These are phyloP conservation scores for Elanus axillaris DNA, from an alignment of 2,113 vertebrate genomes.

Conservation along the genomic window DNA sequence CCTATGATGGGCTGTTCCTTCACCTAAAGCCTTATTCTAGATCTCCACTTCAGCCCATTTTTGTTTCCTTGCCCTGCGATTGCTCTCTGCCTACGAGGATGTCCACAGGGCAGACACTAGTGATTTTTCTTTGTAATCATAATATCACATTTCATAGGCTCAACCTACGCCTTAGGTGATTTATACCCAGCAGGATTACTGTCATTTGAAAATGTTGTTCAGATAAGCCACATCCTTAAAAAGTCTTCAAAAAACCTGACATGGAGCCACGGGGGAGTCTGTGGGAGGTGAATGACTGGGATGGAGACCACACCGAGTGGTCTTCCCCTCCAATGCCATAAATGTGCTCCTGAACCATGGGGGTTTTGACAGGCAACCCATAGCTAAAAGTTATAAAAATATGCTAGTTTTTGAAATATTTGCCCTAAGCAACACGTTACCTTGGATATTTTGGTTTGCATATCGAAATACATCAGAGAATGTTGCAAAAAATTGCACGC, in stretches of 20 bases:
- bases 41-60: not conserved
- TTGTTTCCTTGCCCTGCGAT: not conserved
- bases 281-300: not conserved
- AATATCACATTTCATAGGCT: not conserved
- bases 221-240: not conserved
- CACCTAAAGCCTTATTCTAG: not conserved
- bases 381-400: not conserved
- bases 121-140: not conserved
- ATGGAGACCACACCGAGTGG: not conserved
- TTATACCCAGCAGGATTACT: not conserved
- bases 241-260: not conserved
- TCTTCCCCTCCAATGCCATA: not conserved
- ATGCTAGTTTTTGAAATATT: not conserved
- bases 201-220: not conserved
- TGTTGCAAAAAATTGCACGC: not conserved
- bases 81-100: not conserved
- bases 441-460: not conserved
- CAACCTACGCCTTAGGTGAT: not conserved
- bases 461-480: not conserved
- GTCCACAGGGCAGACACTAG: rapidly evolving
- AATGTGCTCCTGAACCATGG: not conserved
- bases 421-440: not conserved
- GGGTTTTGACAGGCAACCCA: not conserved
- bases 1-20: not conserved
- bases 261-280: not conserved